phyloP scores from a whole-genome alignment of 2,888 invertebrate genomes.

The Drosophila setosimentum region DNA sequence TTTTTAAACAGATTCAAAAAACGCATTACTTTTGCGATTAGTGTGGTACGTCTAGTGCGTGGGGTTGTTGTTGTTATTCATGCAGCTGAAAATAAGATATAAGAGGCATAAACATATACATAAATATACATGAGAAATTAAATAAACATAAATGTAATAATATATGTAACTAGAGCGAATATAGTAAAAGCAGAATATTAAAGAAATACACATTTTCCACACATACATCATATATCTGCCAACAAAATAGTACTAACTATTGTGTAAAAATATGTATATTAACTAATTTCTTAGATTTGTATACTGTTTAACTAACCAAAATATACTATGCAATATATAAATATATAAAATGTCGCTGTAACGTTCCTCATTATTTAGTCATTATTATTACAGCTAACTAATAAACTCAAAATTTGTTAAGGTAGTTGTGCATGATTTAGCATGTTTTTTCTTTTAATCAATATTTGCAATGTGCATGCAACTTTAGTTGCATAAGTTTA shows the following conservation, averaged over 20 bases:
- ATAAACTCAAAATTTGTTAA: slow-evolving; percentile 22
- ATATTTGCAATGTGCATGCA: slow-evolving; percentile 43
- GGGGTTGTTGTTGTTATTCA: slow-evolving; percentile 84
- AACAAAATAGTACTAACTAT: slow-evolving; percentile 11
- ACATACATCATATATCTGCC: slow-evolving; percentile 4
- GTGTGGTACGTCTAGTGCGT: slow-evolving; percentile 83
- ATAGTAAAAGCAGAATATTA: neutral
- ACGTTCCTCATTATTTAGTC: slow-evolving; percentile 18
- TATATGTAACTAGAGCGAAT: slow-evolving; percentile 3
- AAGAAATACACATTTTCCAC: neutral
- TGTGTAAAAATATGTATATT: slow-evolving; percentile 20
- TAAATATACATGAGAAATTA: slow-evolving; percentile 39
- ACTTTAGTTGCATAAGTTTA: slow-evolving; percentile 22
- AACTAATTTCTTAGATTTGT: slow-evolving; percentile 21
- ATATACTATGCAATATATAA: slow-evolving; percentile 33
- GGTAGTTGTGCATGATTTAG: slow-evolving; percentile 15
- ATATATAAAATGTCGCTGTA: slow-evolving; percentile 48
- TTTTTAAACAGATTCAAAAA: slow-evolving; percentile 83
- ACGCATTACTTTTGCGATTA: slow-evolving; percentile 82
- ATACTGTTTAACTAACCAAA: slow-evolving; percentile 33
- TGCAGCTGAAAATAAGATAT: slow-evolving; percentile 84
- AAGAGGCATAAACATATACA: slow-evolving; percentile 62
- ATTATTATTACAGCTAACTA: slow-evolving; percentile 47
- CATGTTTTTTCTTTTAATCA: slow-evolving; percentile 13
- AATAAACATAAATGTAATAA: slow-evolving; percentile 8